phyloP scores from a whole-genome alignment of 1,140 invertebrate species.

The Neotoxoptera formosana region DNA sequence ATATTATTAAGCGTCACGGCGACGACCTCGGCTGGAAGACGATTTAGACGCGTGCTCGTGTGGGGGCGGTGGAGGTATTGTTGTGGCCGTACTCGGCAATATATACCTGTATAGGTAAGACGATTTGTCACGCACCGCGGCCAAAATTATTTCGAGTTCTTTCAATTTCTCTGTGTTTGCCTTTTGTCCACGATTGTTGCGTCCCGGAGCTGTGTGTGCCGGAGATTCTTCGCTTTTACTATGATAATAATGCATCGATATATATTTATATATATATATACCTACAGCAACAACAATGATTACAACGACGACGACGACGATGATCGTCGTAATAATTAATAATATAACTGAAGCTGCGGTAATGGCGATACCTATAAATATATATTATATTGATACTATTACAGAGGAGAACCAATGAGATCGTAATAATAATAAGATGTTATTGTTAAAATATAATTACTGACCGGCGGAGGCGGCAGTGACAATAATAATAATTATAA shows the following conservation, averaged over 20 bases:
- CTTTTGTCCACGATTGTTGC: background rate
- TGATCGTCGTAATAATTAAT: background rate
- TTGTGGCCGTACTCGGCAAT: background rate
- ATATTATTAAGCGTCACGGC: background rate
- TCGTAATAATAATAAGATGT: background rate
- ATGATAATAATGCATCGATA: background rate
- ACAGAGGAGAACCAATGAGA: background rate
- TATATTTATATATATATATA: background rate
- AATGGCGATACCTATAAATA: background rate
- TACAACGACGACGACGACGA: background rate
- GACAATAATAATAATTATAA: background rate
- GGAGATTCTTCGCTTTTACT: background rate
- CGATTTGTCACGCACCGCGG: slow-evolving; percentile 7
- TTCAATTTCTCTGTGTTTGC: background rate
- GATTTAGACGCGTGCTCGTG: background rate
- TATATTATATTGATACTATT: background rate
- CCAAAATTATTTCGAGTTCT: background rate
- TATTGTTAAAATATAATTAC: background rate
- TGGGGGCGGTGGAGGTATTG: background rate
- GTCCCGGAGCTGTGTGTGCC: background rate
- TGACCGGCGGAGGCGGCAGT: background rate
- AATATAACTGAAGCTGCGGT: background rate
- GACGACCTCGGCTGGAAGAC: background rate
- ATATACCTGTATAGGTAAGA: background rate
- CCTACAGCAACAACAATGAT: background rate